Evolutionary conservation across 37 sponge, comb jelly and placozoan genomes (phyloP), one percentile per base, ranked within the genome.

Genomic region (Tethya wilhelma): DNA sequence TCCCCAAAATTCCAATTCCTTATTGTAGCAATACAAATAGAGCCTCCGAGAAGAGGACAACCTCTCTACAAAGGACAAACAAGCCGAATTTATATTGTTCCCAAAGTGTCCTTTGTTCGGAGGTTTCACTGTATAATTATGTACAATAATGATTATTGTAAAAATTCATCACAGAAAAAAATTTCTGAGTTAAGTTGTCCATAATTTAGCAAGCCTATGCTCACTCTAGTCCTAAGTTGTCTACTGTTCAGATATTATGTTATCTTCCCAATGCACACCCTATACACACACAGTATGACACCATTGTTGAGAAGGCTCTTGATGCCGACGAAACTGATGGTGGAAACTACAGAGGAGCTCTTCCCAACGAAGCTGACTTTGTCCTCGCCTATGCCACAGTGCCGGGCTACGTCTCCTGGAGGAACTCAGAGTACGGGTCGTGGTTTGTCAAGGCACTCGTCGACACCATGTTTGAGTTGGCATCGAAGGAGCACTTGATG

Each of bases 401-500:
- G 1, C 97, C 97, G 1, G 94, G 94, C 53, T 96, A 93, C 44
- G 90, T 90, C 38, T 96, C 97, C 0, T 96, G 97, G 97, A 44
- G 97, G 8, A 96, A 93, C 75, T 84, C 71, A n/a, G 72, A 85
- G 91, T 86, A 72, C 78, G 96, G 96, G 5, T 85, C 96, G 44
- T 95, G 96, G 92, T 93, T 94, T 76, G 68, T 94, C 32, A 87
- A 90, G 78, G 95, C 92, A 12, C 67, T 94, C 40, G 74, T 69
- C 11, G 92, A 94, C 46, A 67, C 75, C 26, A 64, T 94, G 81
- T 19, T 20, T 11, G 84, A 90, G 68, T 34, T 58, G 23, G 77
- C 82, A 8, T 2, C 3, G 5, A 80, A 77, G 62, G 86, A 85
- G 41, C 84, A 91, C 56, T 67, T 94, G 39, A 41, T 81, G 70